Percentiles rank a stretch among this genome's conserved stretches.
These are phyloP conservation scores for Micrasema longulum DNA, from an alignment of 1,140 invertebrate genomes.

Conservation along the genomic window DNA sequence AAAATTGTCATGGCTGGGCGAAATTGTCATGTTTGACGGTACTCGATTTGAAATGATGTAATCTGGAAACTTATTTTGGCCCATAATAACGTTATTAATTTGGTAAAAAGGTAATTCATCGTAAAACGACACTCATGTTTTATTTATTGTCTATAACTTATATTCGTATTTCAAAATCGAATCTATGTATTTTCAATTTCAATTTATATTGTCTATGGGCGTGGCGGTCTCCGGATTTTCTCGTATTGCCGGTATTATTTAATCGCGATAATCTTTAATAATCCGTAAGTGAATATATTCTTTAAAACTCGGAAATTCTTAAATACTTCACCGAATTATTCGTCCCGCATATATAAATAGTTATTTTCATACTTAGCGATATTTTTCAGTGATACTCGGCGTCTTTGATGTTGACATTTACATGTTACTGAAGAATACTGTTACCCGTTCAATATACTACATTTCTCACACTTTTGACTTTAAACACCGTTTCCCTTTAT, in stretches of 20 bases:
- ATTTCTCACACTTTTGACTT: constrained; percentile 4
- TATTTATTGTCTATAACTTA: too few relatives aligned
- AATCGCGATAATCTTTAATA: constrained; percentile 39
- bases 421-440: constrained; percentile 16
- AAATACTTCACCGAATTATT: constrained; percentile 2
- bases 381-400: constrained; percentile 17
- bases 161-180: too few relatives aligned
- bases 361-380: constrained; percentile 6
- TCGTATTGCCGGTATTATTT: constrained; percentile 29
- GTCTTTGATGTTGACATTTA: constrained; percentile 41
- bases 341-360: constrained; percentile 5
- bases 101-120: too few relatives aligned
- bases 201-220: constrained; percentile 24
- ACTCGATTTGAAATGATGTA: too few relatives aligned
- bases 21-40: too few relatives aligned
- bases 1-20: too few relatives aligned
- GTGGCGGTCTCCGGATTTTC: constrained; percentile 32
- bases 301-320: constrained; percentile 24
- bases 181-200: too few relatives aligned
- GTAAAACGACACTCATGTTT: too few relatives aligned
- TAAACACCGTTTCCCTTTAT: constrained; percentile 1
- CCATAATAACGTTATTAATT: too few relatives aligned
- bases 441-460: constrained; percentile 18
- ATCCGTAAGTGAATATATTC: constrained; percentile 38
- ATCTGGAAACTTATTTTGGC: too few relatives aligned